phyloP scores from a whole-genome alignment of 30 jellyfish, hydroid and myxozoan genomes.

The Morbakka virulenta region DNA sequence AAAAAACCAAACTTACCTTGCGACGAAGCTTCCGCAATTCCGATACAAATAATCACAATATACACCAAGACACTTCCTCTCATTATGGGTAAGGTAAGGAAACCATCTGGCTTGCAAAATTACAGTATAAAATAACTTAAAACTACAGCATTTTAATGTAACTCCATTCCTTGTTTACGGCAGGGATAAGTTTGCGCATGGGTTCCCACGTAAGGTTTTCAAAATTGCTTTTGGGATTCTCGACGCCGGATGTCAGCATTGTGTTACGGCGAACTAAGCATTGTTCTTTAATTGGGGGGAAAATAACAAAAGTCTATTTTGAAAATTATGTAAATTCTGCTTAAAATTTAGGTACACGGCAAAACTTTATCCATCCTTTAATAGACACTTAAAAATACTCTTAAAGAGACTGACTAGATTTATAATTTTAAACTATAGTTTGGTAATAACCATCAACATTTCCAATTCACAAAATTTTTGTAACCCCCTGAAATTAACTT shows the following conservation, averaged over 20 bases:
- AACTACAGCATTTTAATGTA: not conserved
- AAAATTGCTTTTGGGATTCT: not conserved
- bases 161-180: not conserved
- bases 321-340: not conserved
- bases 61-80: not conserved
- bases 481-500: no score
- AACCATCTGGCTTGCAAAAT: not conserved
- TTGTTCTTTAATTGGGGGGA: not conserved
- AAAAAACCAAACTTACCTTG: not conserved
- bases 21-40: not conserved
- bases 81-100: not conserved
- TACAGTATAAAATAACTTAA: not conserved
- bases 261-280: not conserved
- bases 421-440: no score
- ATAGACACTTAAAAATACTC: no score
- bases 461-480: no score
- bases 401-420: no score
- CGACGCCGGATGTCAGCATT: not conserved
- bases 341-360: no score
- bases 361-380: no score
- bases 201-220: not conserved
- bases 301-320: not conserved
- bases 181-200: not conserved
- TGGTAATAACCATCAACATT: no score
- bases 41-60: not conserved